Percentiles rank a stretch among this genome's conserved stretches.
These are phyloP conservation scores for Tetramorium bicarinatum DNA, from an alignment of 2,888 invertebrate species.

Conservation along the genomic window DNA sequence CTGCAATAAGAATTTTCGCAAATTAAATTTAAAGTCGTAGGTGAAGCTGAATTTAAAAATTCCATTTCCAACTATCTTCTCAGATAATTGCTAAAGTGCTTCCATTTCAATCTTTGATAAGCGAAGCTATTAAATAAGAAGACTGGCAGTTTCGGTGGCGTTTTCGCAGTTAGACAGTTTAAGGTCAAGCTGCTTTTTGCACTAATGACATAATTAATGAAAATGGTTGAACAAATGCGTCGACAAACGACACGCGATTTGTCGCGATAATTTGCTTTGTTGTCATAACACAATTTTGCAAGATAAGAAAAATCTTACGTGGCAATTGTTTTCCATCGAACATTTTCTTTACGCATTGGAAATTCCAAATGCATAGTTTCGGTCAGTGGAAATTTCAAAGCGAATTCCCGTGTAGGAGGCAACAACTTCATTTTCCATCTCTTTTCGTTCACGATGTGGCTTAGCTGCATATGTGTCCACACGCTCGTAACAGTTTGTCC, in stretches of 20 bases:
- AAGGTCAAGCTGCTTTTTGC: background rate
- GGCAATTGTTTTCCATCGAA: conserved; percentile 51
- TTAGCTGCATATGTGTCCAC: conserved; percentile 67
- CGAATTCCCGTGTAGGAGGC: conserved; percentile 70
- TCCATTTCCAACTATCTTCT: background rate
- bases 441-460: conserved; percentile 67
- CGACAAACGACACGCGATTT: background rate
- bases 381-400: conserved; percentile 65
- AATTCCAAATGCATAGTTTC: conserved; percentile 59
- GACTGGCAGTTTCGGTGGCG: background rate
- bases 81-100: conserved; percentile 24
- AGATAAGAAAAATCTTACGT: background rate
- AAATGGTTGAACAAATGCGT: background rate
- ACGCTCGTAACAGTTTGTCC: conserved; percentile 68
- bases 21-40: conserved; percentile 28
- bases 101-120: conserved; percentile 8
- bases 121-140: conserved; percentile 22
- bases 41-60: conserved; percentile 1
- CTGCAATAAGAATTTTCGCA: background rate
- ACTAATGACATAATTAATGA: background rate
- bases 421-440: conserved; percentile 74
- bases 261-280: background rate
- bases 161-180: background rate
- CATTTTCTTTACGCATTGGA: conserved; percentile 61
- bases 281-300: background rate